These are phyloP conservation scores for Hemicordylus capensis DNA, from an alignment of 2,113 vertebrate genomes.

Conservation along the genomic window DNA sequence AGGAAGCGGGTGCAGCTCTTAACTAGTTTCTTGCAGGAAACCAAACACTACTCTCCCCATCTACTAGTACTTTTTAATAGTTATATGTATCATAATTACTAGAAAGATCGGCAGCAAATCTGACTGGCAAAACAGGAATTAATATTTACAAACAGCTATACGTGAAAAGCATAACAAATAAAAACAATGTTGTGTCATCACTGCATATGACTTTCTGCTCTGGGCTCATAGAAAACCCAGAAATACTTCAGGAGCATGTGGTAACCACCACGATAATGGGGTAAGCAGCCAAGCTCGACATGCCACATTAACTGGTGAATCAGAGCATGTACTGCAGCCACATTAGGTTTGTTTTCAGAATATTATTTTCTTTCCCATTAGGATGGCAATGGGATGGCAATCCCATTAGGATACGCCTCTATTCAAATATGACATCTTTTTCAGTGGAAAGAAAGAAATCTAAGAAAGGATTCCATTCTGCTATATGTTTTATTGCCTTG, in stretches of 20 bases:
- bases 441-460: neutral
- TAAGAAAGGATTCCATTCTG: neutral
- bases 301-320: constrained; percentile 33
- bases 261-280: neutral
- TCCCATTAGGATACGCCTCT: neutral
- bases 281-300: constrained; percentile 35
- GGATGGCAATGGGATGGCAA: constrained; percentile 8
- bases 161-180: neutral
- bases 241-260: neutral
- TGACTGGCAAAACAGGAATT: neutral
- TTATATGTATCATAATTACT: neutral
- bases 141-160: constrained; percentile 14
- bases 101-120: constrained; percentile 4
- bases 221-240: neutral
- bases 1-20: neutral
- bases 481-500: rapidly evolving
- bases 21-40: neutral
- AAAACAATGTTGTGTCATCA: neutral
- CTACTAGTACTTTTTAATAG: neutral
- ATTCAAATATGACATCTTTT: constrained; percentile 25
- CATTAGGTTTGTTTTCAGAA: constrained; percentile 30
- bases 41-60: neutral
- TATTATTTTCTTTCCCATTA: constrained; percentile 35
- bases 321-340: neutral
- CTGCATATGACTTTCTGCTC: neutral